phyloP scores from a whole-genome alignment of 2,888 invertebrate genomes.

The Archips crataeganus region DNA sequence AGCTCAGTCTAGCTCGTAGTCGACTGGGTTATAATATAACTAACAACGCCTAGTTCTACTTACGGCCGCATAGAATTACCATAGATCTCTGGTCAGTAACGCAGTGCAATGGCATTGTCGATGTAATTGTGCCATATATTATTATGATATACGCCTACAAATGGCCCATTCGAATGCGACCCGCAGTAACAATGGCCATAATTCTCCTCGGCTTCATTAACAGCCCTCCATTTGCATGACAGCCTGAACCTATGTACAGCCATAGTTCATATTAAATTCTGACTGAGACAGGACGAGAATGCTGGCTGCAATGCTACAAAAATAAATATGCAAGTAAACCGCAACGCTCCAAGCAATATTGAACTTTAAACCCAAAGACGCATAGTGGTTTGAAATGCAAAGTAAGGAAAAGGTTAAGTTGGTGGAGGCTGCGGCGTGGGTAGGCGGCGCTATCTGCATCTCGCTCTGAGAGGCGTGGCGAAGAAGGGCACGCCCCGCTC shows the following conservation, averaged over 20 bases:
- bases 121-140: constrained; percentile 80
- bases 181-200: constrained; percentile 83
- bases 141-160: constrained; percentile 80
- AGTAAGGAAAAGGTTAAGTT: constrained; percentile 53
- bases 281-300: constrained; percentile 56
- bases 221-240: constrained; percentile 85
- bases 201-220: constrained; percentile 85
- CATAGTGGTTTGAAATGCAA: constrained; percentile 46
- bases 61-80: constrained; percentile 41
- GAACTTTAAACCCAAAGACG: constrained; percentile 52
- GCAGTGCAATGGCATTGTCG: constrained; percentile 68
- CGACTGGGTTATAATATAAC: background rate
- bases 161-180: constrained; percentile 79
- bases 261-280: constrained; percentile 69
- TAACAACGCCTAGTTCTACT: background rate
- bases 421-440: constrained; percentile 57
- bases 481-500: constrained; percentile 62
- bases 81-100: constrained; percentile 65
- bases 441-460: constrained; percentile 75
- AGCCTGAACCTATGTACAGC: constrained; percentile 63
- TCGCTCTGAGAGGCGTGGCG: constrained; percentile 78
- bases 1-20: too few species aligned
- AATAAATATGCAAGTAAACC: constrained; percentile 22
- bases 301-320: constrained; percentile 52
- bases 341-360: constrained; percentile 49